Evolutionary conservation across 2,797 vertebrate species (phyloP).

Genomic region (Novumbra hubbsi): DNA sequence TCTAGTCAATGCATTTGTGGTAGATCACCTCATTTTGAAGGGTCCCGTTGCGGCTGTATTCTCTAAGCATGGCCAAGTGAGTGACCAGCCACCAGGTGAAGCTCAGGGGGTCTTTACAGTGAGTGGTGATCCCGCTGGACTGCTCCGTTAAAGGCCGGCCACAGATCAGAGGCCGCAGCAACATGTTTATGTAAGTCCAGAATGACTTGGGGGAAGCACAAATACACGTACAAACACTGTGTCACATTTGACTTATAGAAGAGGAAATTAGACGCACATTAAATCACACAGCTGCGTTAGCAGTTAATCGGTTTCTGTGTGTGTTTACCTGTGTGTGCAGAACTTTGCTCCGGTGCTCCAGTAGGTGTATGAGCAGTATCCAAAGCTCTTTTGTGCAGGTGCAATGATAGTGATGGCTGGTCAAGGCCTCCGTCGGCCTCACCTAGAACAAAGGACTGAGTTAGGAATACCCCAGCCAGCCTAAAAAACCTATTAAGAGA

Average conservation of each 20-base stretch:
- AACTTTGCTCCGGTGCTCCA: constrained; percentile 84
- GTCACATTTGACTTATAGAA: background rate
- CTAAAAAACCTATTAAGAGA: background rate
- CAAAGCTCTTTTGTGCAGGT: constrained; percentile 90
- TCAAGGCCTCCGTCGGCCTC: constrained; percentile 85
- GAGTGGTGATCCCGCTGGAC: constrained; percentile 56
- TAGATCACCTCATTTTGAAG: constrained; percentile 78
- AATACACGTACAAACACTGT: background rate
- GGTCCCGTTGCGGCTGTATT: constrained; percentile 80
- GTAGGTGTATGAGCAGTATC: constrained; percentile 86
- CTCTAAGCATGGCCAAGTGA: constrained; percentile 83
- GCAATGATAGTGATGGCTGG: constrained; percentile 80
- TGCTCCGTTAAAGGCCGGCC: constrained; percentile 55
- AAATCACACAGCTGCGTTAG: background rate
- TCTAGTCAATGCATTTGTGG: constrained; percentile 11
- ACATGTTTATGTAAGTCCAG: constrained; percentile 84
- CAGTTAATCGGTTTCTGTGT: background rate
- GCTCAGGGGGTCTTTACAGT: constrained; percentile 85
- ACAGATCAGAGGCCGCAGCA: constrained; percentile 77
- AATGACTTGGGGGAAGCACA: constrained; percentile 75
- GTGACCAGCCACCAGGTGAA: constrained; percentile 95
- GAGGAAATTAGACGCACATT: background rate
- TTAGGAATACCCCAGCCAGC: background rate
- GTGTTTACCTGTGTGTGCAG: constrained; percentile 81
- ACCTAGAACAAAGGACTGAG: constrained; percentile 67